Conservation (phyloP, 2,797 vertebrate species). For the Cephalopachus bancanus region DNA sequence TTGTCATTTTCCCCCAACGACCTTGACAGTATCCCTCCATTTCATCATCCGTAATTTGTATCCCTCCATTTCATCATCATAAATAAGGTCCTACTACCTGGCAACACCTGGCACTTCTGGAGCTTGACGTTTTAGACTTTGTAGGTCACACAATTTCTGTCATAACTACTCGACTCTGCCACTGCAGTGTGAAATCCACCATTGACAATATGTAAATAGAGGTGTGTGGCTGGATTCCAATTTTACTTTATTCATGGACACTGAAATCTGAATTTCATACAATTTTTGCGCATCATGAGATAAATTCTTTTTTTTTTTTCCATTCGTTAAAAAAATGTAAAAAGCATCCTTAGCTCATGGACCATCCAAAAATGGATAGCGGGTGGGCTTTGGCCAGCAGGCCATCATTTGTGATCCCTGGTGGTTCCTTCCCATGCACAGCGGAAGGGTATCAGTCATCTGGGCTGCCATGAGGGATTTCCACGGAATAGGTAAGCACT, state of each 20-base stretch:
- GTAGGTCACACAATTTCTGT: neutral
- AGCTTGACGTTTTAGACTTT: neutral
- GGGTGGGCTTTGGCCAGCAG: neutral
- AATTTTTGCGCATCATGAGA: constrained; percentile 20
- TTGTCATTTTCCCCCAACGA: too few species aligned
- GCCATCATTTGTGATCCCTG: neutral
- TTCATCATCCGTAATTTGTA: too few species aligned
- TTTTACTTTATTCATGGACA: neutral
- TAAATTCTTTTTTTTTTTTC: constrained; percentile 3
- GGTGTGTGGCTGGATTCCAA: neutral
- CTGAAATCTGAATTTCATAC: constrained; percentile 37
- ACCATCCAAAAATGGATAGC: neutral
- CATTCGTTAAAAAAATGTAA: constrained; percentile 33
- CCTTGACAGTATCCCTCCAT: too few species aligned
- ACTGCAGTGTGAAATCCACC: neutral
- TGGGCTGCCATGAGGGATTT: neutral
- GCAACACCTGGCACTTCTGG: too few species aligned
- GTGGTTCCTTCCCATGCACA: neutral
- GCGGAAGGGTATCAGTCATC: neutral
- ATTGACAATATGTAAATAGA: neutral
- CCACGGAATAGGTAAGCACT: neutral
- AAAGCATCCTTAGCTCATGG: neutral
- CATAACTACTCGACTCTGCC: neutral
- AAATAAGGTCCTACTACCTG: too few species aligned
- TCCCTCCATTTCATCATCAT: too few species aligned